These are phyloP conservation scores for Talpa occidentalis DNA, from an alignment of 2,113 vertebrate species.

Conservation along the genomic window DNA sequence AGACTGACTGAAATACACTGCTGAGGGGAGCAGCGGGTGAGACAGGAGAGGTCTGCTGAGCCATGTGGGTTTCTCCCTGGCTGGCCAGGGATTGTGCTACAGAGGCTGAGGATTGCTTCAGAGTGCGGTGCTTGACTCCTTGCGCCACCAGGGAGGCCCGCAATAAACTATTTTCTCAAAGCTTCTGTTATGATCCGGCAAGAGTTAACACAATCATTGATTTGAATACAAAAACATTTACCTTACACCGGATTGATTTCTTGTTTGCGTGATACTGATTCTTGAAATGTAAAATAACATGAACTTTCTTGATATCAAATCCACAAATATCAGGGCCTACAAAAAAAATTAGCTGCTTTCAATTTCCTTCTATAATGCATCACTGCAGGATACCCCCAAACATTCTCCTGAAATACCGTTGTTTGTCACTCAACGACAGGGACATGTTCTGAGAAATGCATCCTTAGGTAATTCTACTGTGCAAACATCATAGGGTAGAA, in stretches of 20 bases:
- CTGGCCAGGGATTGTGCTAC: too few relatives aligned
- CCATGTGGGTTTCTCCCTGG: too few relatives aligned
- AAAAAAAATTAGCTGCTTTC: constrained; percentile 31
- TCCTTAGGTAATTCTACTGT: too few relatives aligned
- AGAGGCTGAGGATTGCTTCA: too few relatives aligned
- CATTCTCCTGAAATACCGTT: neutral
- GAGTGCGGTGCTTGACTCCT: too few relatives aligned
- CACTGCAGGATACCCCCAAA: neutral
- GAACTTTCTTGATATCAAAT: constrained; percentile 94
- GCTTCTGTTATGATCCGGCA: neutral
- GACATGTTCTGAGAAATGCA: too few relatives aligned
- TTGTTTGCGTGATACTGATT: constrained; percentile 92
- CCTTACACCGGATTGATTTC: constrained; percentile 93
- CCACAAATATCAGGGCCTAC: constrained; percentile 95
- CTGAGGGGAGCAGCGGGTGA: too few relatives aligned
- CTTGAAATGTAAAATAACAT: constrained; percentile 94
- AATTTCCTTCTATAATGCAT: neutral
- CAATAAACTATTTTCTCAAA: constrained; percentile 15
- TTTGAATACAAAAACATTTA: constrained; percentile 63
- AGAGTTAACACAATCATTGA: neutral
- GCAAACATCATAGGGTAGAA: too few relatives aligned
- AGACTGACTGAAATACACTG: too few relatives aligned
- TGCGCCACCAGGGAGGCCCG: too few relatives aligned
- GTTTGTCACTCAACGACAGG: too few relatives aligned
- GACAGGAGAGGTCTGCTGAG: too few relatives aligned